Evolutionary conservation across 2,113 vertebrate genomes (phyloP).

Genomic region (Dipodomys ordii): DNA sequence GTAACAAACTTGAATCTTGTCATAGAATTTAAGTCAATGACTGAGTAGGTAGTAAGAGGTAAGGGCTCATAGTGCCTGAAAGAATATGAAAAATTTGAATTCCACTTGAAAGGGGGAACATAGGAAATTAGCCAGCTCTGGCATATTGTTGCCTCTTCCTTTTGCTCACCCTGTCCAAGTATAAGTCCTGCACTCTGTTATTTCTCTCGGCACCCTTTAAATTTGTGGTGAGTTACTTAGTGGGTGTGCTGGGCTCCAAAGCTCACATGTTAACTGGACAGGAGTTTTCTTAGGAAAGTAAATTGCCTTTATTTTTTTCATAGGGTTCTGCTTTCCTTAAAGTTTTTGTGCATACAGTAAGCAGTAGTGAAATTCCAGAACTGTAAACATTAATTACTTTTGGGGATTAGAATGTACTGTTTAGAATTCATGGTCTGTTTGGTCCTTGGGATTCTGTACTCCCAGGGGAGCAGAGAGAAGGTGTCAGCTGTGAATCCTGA

Average conservation of each 20-base stretch:
- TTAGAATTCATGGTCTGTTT: background rate
- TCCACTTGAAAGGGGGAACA: background rate
- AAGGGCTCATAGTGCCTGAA: background rate
- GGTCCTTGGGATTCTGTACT: slow-evolving; percentile 37
- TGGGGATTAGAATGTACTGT: slow-evolving; percentile 58
- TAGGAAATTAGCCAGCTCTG: background rate
- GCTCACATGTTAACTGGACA: background rate
- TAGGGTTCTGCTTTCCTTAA: background rate
- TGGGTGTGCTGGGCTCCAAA: background rate
- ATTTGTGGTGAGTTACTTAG: background rate
- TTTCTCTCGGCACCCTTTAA: background rate
- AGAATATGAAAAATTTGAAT: slow-evolving; percentile 23
- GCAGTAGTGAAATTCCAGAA: background rate
- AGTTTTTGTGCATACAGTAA: background rate
- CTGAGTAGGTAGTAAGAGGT: background rate
- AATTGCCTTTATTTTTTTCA: background rate
- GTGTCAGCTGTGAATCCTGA: slow-evolving; percentile 57
- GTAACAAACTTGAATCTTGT: slow-evolving; percentile 12
- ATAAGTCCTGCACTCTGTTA: background rate
- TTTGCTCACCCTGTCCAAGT: background rate
- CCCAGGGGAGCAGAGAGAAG: background rate
- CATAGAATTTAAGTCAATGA: background rate
- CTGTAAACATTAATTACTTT: slow-evolving; percentile 32
- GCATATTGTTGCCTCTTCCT: background rate
- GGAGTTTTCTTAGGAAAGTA: too few relatives aligned